Percentiles rank a stretch among this genome's conserved stretches.
Evolutionary conservation across 2,797 vertebrate species (phyloP).

Genomic region (Clamator glandarius): DNA sequence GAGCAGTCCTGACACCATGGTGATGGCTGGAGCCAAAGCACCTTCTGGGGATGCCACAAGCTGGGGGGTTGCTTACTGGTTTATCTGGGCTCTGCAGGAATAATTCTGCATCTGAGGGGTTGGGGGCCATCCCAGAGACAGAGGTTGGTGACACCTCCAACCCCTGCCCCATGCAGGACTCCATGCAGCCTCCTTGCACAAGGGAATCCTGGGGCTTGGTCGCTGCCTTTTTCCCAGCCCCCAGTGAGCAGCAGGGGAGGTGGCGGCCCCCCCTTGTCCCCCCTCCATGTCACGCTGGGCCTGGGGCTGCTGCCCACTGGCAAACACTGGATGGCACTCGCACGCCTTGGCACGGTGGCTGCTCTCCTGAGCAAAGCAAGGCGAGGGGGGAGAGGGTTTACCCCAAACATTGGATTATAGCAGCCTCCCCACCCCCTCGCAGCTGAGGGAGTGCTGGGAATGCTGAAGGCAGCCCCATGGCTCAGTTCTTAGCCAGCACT

Average conservation of each 20-base stretch:
- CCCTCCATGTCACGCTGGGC: no score
- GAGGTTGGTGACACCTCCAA: neutral
- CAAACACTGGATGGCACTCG: slow-evolving; percentile 56
- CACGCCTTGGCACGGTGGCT: slow-evolving; percentile 19
- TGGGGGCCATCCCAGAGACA: neutral
- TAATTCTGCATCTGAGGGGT: accelerated
- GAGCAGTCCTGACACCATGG: no score
- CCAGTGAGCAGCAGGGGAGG: neutral
- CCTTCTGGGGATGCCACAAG: neutral
- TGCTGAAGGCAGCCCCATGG: neutral
- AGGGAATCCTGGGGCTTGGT: neutral
- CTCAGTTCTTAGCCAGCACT: neutral
- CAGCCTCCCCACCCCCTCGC: neutral
- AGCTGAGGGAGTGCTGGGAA: neutral
- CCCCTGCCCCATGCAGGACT: neutral
- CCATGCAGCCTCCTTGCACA: no score
- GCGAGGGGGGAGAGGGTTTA: neutral
- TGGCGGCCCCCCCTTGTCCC: neutral
- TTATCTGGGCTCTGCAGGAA: neutral
- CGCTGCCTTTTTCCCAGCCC: neutral
- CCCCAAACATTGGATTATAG: accelerated
- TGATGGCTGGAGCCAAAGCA: neutral
- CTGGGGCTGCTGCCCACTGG: neutral
- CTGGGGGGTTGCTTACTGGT: neutral
- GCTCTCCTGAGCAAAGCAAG: neutral